phyloP scores from a whole-genome alignment of 2,888 invertebrate genomes.

The Paralinhomoeus sp. region DNA sequence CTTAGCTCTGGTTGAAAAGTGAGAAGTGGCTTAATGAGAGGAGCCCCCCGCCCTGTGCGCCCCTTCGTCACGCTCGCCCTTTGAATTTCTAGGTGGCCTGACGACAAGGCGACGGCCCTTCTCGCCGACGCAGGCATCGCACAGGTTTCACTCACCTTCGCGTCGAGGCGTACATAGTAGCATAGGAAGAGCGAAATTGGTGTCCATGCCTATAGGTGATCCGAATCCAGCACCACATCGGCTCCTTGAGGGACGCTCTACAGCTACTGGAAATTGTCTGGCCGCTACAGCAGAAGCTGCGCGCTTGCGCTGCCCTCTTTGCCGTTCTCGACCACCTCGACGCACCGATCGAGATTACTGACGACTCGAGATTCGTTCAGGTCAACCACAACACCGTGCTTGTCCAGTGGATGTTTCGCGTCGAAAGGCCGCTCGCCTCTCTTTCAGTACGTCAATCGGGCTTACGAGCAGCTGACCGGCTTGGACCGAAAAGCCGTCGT shows the following conservation, averaged over 20 bases:
- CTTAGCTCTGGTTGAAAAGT: constrained; percentile 1
- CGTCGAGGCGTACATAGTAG: too few relatives aligned
- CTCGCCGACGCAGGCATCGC: background rate
- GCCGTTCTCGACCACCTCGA: constrained; percentile 2
- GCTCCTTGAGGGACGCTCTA: background rate
- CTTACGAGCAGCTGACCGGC: constrained; percentile 29
- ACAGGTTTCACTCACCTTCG: too few relatives aligned
- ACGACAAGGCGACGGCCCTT: background rate
- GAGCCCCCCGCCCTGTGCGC: background rate
- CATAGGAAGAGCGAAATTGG: too few relatives aligned
- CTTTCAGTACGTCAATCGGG: constrained; percentile 31
- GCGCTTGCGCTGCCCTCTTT: background rate
- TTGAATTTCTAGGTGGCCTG: background rate
- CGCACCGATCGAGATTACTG: constrained; percentile 2
- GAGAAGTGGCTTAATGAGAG: background rate
- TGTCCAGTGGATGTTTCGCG: background rate
- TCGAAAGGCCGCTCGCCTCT: background rate
- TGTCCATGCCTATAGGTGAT: background rate
- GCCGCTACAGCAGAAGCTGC: constrained; percentile 1
- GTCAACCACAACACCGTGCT: background rate
- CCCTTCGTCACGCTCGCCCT: background rate
- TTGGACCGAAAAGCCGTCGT: constrained; percentile 27
- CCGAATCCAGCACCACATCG: background rate
- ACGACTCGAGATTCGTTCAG: constrained; percentile 1
- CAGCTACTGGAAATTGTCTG: background rate